These are phyloP conservation scores for Melipona beecheii DNA, from an alignment of 2,888 invertebrate genomes.

Conservation along the genomic window DNA sequence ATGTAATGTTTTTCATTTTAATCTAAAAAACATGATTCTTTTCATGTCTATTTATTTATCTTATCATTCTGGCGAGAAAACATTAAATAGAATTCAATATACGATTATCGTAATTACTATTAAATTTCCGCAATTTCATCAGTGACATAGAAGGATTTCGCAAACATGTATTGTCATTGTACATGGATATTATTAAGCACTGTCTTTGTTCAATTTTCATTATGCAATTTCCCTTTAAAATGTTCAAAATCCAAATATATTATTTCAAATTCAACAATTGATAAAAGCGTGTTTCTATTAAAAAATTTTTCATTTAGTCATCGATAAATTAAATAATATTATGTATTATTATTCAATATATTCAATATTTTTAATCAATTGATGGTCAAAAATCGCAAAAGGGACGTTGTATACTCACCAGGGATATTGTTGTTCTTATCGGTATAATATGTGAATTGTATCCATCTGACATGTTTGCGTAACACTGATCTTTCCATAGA, in stretches of 20 bases:
- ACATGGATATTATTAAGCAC: background rate
- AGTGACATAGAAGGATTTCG: background rate
- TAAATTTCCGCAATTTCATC: background rate
- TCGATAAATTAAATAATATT: background rate
- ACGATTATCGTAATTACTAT: background rate
- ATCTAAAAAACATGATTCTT: background rate
- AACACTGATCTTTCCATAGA: slow-evolving; percentile 28
- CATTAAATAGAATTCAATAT: background rate
- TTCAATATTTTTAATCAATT: background rate
- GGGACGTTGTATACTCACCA: slow-evolving; percentile 63
- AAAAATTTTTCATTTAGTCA: background rate
- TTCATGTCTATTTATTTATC: background rate
- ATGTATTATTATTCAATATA: too few relatives aligned
- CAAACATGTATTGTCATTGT: background rate
- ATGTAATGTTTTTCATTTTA: background rate
- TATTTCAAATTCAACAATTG: background rate
- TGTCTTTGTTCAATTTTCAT: background rate
- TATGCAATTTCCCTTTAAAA: background rate
- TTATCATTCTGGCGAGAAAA: background rate
- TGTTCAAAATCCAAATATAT: too few relatives aligned
- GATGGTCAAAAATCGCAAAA: background rate
- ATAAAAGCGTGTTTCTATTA: background rate
- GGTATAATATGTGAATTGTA: slow-evolving; percentile 78
- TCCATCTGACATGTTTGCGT: slow-evolving; percentile 67
- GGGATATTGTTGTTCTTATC: slow-evolving; percentile 62